Base-by-base conservation (phyloP, 2,888 invertebrate genomes). In the Stenotaenia linearis region DNA sequence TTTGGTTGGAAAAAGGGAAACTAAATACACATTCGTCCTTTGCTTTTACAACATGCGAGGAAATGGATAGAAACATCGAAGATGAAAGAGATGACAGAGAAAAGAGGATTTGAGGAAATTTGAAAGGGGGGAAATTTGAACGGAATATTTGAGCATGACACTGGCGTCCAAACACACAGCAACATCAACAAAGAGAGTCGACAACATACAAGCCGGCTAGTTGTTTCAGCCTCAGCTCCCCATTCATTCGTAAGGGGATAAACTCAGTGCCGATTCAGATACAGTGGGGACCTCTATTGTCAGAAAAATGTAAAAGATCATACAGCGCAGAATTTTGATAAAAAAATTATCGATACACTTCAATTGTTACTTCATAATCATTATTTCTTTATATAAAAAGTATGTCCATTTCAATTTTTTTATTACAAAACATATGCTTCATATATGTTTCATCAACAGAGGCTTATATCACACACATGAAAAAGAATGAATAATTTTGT, bases 121-220 rank as follows among this genome's bases (percentile, higher is more conserved):
- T 21, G 21, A 35, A 75, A 37, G 32, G 76, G 35, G 40, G 30
- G 28, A 32, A 56, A 69, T 78, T 37, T 79, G 79, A 79, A 79
- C 79, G 79, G 79, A 79, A 79, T 79, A 79, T 37, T 79, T 79
- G 79, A 79, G 79, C 79, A 79, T 79, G 79, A 79, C 79, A 79
- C 75, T 79, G 75, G 78, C 78, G 78, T 61, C 25, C 61, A 78
- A 56, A 56, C 30, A 61, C 56, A 78, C 56, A 78, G 61, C 40
- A 32, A 78, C 28, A 61, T 30, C 56, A 78, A 40, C 40, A 77
- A 77, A 69, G 37, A 78, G 61, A 61, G 61, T 56, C 56, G 56
- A 69, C 37, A 77, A 77, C 23, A 77, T 40, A 45, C 28, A 37
- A 77, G 76, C 50, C 50, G 50, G 50, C 50, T 18, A 74, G 32